Evolutionary conservation across 2,797 vertebrate species (phyloP), one percentile per base, ranked within the genome.

Genomic region (Gallinago nigripennis): DNA sequence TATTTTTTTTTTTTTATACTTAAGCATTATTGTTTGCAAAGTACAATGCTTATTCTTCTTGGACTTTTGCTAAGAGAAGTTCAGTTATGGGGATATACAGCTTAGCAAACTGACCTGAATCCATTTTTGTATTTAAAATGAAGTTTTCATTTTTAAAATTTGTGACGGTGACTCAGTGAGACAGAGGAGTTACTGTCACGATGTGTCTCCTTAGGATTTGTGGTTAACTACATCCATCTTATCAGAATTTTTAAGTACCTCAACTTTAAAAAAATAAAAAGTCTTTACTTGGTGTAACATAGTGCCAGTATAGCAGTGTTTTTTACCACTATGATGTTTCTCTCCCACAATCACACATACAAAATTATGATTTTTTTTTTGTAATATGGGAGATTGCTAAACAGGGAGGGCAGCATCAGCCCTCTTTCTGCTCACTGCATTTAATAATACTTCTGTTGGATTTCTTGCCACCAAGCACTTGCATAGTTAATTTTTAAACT

Each of bases 401-500:
- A 46, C 20, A 70, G 17, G 19, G 48, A 86, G 54, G 51, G 43
- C 23, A 71, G n/a, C 45, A 16, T 30, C 65, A 75, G 51, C 63
- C 53, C 37, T 92, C 70, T 75, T 88, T 87, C 90, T 93, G 84
- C 81, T 80, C 19, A 33, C 51, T 90, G 46, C 41, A 39, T 92
- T 86, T 91, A 89, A 77, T 84, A 90, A 18, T 50, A 54, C 75
- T 90, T 96, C 45, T 94, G 12, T 81, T 77, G 78, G 54, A n/a
- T 37, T 92, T 95, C 57, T 95, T 97, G 92, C 84, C 88, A 94
- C 45, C 57, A 96, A 94, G 73, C 66, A 94, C 66, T 95, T 96
- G 51, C 43, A 35, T 39, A 86, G 73, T 72, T 95, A 73, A 82
- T 78, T 85, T 86, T 63, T 87, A 82, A 96, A 93, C 64, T 88